Evolutionary conservation across 2,888 invertebrate species (phyloP).

Genomic region (Poecilus cupreus): DNA sequence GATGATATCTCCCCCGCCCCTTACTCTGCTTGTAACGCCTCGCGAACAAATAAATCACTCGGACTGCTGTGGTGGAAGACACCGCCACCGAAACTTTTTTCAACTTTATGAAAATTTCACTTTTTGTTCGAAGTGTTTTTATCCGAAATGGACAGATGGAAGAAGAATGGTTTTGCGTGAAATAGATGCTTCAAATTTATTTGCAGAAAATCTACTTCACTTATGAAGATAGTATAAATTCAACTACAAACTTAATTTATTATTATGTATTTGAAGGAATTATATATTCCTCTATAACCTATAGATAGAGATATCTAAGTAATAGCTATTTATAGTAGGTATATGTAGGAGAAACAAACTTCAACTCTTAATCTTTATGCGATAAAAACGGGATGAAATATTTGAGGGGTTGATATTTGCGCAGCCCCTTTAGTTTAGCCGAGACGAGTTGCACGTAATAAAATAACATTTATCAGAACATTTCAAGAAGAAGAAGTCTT

Average conservation of each 20-base stretch:
- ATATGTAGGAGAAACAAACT: too few species aligned
- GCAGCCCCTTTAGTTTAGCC: slow-evolving; percentile 13
- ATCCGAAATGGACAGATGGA: slow-evolving; percentile 39
- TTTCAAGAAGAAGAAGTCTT: slow-evolving; percentile 59
- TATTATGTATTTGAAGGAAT: too few species aligned
- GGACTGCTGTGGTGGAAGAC: not conserved
- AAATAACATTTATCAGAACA: slow-evolving; percentile 59
- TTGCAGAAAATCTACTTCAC: not conserved
- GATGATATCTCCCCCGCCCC: slow-evolving; percentile 3
- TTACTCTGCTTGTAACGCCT: not conserved
- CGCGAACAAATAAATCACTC: slow-evolving; percentile 47
- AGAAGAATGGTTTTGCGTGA: slow-evolving; percentile 28
- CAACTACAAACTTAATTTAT: too few species aligned
- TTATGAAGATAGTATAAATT: too few species aligned
- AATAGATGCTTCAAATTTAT: slow-evolving; percentile 36
- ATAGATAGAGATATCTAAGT: too few species aligned
- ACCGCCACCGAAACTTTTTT: slow-evolving; percentile 22
- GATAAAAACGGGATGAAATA: not conserved
- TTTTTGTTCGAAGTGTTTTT: slow-evolving; percentile 45
- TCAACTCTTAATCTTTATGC: too few species aligned
- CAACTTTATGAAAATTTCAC: slow-evolving; percentile 49
- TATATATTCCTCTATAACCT: too few species aligned
- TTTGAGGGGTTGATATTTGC: slow-evolving; percentile 22
- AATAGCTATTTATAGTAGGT: too few species aligned
- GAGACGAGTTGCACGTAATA: slow-evolving; percentile 49